Base-by-base conservation (phyloP, 2,797 vertebrate species). In the Sparidentex hasta region DNA sequence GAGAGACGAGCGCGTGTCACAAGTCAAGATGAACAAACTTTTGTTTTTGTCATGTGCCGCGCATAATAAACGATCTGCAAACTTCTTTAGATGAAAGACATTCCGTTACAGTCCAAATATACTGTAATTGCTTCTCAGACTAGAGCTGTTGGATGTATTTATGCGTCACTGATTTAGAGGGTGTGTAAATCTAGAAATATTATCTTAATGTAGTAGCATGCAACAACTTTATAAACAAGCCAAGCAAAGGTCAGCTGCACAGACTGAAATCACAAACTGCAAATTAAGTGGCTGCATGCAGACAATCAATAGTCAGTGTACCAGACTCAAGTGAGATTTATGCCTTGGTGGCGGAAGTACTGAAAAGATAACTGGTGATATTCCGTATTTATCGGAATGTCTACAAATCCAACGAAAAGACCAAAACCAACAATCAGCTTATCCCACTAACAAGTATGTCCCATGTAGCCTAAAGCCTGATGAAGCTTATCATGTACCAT, bases 51-150 rank as follows among this genome's bases (percentile, higher is more conserved):
- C 6, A 17, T 33, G 1, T 7, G n/a, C 12, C 68, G 23, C 23
- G 46, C 17, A 11, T 14, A 7, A 65, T 27, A 21, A 17, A n/a
- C 18, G 50, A 72, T n/a, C 0, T 25, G 13, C 38, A n/a, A 47
- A 38, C 6, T 65, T 38, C 27, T 27, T 27, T 25, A 21, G 16
- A 23, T 21, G 12, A 63, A 56, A 65, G 33, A 20, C 11, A 3
- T 61, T 55, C 48, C 21, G 63, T 47, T 23, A 17, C 14, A 46
- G 29, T 61, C n/a, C 16, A 44, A 54, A 80, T 55, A 46, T 61
- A 25, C 17, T 25, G 18, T 38, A 56, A 62, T 62, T 4, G 57
- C 17, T 5, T 41, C 17, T 25, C 16, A 47, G 17, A 33, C 25
- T 27, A 17, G 12, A 5, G 17, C 27, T 56, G 47, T 55, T 55